Percentiles rank a stretch among this genome's conserved stretches.
These are phyloP conservation scores for Ageneiosus marmoratus DNA, from an alignment of 2,113 vertebrate genomes.

Conservation along the genomic window DNA sequence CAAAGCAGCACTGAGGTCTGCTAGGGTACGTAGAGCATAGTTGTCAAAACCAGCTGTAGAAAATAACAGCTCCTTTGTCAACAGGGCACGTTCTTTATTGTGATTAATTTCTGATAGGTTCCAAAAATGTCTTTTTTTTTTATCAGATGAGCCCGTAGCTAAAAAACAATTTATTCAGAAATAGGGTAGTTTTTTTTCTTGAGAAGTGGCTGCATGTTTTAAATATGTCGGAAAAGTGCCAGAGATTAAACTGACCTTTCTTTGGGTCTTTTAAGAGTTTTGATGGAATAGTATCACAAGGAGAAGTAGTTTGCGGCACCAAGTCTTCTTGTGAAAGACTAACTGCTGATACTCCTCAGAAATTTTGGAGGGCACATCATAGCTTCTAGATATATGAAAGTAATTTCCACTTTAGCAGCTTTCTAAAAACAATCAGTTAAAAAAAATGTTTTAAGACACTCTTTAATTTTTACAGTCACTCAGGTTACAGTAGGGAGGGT, in stretches of 20 bases:
- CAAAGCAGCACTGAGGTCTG: neutral
- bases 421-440: neutral
- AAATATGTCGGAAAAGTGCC: neutral
- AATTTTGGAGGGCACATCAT: neutral
- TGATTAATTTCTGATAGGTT: neutral
- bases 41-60: neutral
- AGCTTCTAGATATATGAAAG: neutral
- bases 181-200: neutral
- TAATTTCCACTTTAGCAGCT: neutral
- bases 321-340: neutral
- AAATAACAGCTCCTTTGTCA: neutral
- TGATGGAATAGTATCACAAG: neutral
- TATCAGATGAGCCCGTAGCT: neutral
- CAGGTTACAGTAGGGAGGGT: neutral
- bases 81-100: neutral
- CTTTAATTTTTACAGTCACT: too few relatives aligned
- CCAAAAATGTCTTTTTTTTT: neutral
- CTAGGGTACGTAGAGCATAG: neutral
- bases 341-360: neutral
- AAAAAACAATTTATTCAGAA: neutral
- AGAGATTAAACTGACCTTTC: neutral
- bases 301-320: neutral
- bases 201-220: neutral
- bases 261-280: neutral
- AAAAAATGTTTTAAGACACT: too few relatives aligned